Conservation (phyloP, 2,888 invertebrate genomes). For the Globia sparganii region DNA sequence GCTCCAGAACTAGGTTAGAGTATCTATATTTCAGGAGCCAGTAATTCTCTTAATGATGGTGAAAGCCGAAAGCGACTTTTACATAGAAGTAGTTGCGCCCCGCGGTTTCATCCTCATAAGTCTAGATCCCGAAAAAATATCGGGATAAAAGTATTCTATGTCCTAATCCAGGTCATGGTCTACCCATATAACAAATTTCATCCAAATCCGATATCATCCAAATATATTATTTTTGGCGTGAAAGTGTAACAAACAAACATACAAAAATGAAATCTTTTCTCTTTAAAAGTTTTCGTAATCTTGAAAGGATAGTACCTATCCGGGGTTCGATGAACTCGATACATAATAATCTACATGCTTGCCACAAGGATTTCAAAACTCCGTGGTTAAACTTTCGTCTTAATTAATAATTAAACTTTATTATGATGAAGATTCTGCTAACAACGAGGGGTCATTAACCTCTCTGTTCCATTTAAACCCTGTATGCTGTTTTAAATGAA, state of each 20-base stretch:
- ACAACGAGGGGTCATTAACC: slow-evolving; percentile 3
- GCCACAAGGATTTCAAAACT: slow-evolving; percentile 17
- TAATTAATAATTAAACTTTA: slow-evolving; percentile 29
- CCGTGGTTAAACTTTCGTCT: slow-evolving; percentile 11
- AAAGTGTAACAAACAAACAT: neutral
- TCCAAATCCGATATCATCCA: neutral
- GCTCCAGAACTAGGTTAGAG: no score
- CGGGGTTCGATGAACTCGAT: slow-evolving; percentile 13
- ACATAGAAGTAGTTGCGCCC: no score
- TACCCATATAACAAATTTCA: neutral
- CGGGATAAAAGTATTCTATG: neutral
- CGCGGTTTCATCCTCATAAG: neutral
- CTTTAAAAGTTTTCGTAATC: neutral
- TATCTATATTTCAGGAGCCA: no score
- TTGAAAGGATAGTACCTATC: neutral
- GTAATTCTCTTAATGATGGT: neutral
- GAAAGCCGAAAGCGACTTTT: neutral
- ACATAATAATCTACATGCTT: neutral
- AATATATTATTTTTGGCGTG: no score
- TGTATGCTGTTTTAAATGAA: neutral
- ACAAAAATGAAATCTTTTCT: neutral
- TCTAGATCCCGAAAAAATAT: neutral
- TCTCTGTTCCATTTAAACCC: neutral
- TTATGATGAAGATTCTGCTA: slow-evolving; percentile 7
- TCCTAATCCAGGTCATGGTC: neutral